Evolutionary conservation across 2,888 invertebrate species (phyloP), one percentile per base, ranked within the genome.

Genomic region (Epinotia demarniana): DNA sequence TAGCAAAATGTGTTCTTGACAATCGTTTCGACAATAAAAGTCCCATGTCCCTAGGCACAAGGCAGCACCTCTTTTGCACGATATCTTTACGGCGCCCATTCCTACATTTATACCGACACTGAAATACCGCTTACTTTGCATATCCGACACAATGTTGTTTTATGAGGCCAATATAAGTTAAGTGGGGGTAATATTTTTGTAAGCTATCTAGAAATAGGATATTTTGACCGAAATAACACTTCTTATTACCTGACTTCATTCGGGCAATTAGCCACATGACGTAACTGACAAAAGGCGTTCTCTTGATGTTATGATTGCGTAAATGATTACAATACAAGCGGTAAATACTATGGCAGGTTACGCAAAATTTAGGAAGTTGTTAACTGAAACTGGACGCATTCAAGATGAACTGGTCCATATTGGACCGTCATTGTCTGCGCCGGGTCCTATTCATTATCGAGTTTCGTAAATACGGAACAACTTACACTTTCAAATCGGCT

Each of bases 401-500:
- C 57, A 71, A 73, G 77, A 73, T 55, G 57, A 77, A 74, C 70
- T 77, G 74, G 58, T 66, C 64, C 49, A 75, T 70, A 76, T 66
- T 75, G 62, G 75, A 69, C 68, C 64, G 68, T 33, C 75, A 72
- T 77, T 79, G 77, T 76, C 71, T 49, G 58, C 78, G 76, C 16
- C 60, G 80, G 78, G 77, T 78, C 58, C 77, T 72, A 74, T 77
- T 79, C 77, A 78, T 78, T 79, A 80, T 77, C 72, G 72, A 76
- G 79, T 80, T 79, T 79, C 73, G 78, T 78, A 81, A 80, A 81
- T 78, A 81, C 78, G 80, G 80, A 83, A 81, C 83, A 84, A 89
- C 92, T 92, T 90, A 83, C 89, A 89, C 92, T 92, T 92, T 92
- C 92, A 85, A 90, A 87, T 86, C 81, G 81, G 80, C 80, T 79